Conservation (phyloP, 2,113 vertebrate species). For the Nansenia antarctica region DNA sequence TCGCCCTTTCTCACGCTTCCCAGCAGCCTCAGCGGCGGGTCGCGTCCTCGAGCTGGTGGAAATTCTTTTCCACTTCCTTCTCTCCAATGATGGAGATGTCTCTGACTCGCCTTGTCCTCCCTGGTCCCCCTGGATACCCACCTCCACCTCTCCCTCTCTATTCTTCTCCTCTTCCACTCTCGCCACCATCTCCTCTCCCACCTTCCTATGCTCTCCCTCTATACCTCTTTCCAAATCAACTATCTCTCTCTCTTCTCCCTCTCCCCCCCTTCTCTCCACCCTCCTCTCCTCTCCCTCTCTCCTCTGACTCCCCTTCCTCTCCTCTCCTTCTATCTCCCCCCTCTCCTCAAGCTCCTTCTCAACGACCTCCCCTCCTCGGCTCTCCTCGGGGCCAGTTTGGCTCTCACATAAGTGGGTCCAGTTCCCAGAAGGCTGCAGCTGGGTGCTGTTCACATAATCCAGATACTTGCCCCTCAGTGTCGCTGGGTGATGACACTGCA, state of each 20-base stretch:
- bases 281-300: conserved; percentile 22
- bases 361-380: conserved; percentile 38
- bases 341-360: conserved; percentile 29
- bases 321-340: not conserved
- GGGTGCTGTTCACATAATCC: conserved; percentile 85
- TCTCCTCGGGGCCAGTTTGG: conserved; percentile 47
- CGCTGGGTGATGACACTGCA: conserved; percentile 84
- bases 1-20: conserved; percentile 46
- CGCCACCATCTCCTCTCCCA: conserved; percentile 18
- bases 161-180: conserved; percentile 24
- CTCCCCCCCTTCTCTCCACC: not conserved
- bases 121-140: conserved; percentile 61
- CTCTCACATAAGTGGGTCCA: conserved; percentile 55
- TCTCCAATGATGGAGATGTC: conserved; percentile 19
- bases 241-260: conserved; percentile 3
- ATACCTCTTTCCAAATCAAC: not conserved
- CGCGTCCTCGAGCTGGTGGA: conserved; percentile 32
- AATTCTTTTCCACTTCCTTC: conserved; percentile 47
- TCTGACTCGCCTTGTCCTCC: conserved; percentile 34
- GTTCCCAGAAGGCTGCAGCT: conserved; percentile 71
- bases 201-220: conserved; percentile 20
- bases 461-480: conserved; percentile 85
- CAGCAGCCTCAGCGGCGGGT: conserved; percentile 35
- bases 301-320: conserved; percentile 3
- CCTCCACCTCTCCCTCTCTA: not conserved